phyloP scores from a whole-genome alignment of 2,797 vertebrate species.

The Miichthys miiuy region DNA sequence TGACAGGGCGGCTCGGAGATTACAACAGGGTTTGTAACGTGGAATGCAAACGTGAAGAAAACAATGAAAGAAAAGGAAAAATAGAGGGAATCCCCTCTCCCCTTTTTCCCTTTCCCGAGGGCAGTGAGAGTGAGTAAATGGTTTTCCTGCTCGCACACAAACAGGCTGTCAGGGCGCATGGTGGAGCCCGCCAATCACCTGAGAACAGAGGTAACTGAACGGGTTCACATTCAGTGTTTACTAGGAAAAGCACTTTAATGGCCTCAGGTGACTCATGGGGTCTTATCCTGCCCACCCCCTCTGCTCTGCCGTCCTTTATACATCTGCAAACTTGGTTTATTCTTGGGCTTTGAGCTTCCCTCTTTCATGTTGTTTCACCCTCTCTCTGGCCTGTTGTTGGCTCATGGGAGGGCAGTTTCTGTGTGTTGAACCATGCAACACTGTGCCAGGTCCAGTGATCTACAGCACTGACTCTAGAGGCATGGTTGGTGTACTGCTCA shows the following conservation, averaged over 20 bases:
- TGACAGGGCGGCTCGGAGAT: constrained; percentile 3
- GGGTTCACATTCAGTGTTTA: constrained; percentile 3
- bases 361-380: constrained; percentile 14
- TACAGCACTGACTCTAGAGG: neutral
- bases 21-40: constrained; percentile 9
- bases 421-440: neutral
- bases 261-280: constrained; percentile 17
- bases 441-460: neutral
- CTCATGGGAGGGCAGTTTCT: constrained; percentile 1
- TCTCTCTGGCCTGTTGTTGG: neutral
- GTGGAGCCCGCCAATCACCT: constrained; percentile 61
- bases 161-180: constrained; percentile 59
- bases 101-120: constrained; percentile 7
- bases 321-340: constrained; percentile 46
- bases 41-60: constrained; percentile 16
- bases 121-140: constrained; percentile 44
- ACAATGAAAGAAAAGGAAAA: neutral
- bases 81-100: constrained; percentile 24
- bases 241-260: constrained; percentile 59
- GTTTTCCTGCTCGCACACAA: constrained; percentile 52
- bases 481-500: neutral
- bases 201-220: constrained; percentile 22
- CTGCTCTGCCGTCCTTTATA: constrained; percentile 25
- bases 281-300: neutral
- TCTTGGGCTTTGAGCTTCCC: constrained; percentile 9